A percentile compares a stretch with the other conserved stretches of the same genome.
phyloP scores from a whole-genome alignment of 2,113 vertebrate genomes.

The Hirundichthys speculiger region DNA sequence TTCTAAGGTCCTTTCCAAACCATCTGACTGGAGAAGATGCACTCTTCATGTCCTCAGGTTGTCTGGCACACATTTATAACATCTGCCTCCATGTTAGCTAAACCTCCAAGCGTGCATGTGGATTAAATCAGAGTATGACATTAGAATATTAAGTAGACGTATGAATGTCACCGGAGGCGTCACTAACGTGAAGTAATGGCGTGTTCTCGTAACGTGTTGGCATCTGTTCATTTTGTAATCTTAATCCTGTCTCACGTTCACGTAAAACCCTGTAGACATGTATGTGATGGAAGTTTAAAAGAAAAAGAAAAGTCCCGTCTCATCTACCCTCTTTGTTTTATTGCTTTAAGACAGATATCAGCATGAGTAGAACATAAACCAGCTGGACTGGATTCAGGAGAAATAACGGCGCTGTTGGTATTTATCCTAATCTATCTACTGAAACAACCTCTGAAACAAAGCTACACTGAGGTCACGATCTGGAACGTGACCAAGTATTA shows the following conservation, averaged over 20 bases:
- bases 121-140: not conserved
- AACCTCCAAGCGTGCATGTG: constrained; percentile 19
- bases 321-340: constrained; percentile 37
- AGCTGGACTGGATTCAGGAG: constrained; percentile 38
- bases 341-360: constrained; percentile 60
- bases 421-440: constrained; percentile 44
- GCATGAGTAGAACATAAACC: constrained; percentile 8
- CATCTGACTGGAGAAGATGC: too few relatives aligned
- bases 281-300: constrained; percentile 38
- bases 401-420: constrained; percentile 36
- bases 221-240: constrained; percentile 13
- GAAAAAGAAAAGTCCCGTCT: constrained; percentile 21
- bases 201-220: not conserved
- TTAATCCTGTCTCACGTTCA: constrained; percentile 10
- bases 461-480: constrained; percentile 15
- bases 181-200: not conserved
- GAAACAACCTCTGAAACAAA: constrained; percentile 30
- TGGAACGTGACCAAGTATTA: constrained; percentile 17
- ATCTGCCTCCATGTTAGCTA: constrained; percentile 22
- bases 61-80: constrained; percentile 7
- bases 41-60: too few relatives aligned
- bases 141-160: not conserved
- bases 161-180: constrained; percentile 1
- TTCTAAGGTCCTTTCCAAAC: too few relatives aligned
- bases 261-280: constrained; percentile 46